Percentiles rank a stretch among this genome's conserved stretches.
phyloP scores from a whole-genome alignment of 2,797 vertebrate genomes.

The Passerculus sandwichensis region DNA sequence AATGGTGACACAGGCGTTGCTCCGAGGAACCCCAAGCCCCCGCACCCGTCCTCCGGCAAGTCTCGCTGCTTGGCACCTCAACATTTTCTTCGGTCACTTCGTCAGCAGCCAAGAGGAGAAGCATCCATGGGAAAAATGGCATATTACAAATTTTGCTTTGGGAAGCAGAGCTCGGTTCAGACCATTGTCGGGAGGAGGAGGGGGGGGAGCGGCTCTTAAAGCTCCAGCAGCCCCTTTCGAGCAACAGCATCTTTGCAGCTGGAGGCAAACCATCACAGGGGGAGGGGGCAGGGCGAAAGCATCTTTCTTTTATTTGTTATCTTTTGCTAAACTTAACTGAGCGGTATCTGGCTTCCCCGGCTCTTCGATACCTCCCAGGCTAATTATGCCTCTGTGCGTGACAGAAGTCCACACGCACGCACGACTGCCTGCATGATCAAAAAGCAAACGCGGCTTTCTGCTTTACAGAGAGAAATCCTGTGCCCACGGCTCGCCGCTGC shows the following conservation, averaged over 20 bases:
- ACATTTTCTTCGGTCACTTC: slow-evolving; percentile 72
- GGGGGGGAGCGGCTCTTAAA: slow-evolving; percentile 91
- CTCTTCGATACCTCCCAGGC: neutral
- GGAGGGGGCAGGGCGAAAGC: neutral
- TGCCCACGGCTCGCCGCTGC: neutral
- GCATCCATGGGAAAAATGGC: slow-evolving; percentile 91
- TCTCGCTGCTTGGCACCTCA: slow-evolving; percentile 65
- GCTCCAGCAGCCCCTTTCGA: slow-evolving; percentile 82
- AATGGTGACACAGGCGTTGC: slow-evolving; percentile 75
- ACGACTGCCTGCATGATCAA: neutral
- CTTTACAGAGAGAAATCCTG: neutral
- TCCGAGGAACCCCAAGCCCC: slow-evolving; percentile 52
- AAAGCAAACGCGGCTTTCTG: neutral
- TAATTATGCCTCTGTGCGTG: neutral
- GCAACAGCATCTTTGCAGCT: slow-evolving; percentile 60
- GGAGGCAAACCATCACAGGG: neutral
- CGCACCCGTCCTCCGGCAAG: slow-evolving; percentile 60
- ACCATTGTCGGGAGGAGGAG: slow-evolving; percentile 84
- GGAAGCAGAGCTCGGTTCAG: slow-evolving; percentile 90
- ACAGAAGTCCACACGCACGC: neutral
- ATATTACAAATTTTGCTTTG: slow-evolving; percentile 91
- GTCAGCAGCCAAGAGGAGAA: slow-evolving; percentile 75
- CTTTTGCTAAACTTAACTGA: slow-evolving; percentile 31
- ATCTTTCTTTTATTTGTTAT: slow-evolving; percentile 34
- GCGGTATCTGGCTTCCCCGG: neutral